These are phyloP conservation scores for Parasteatoda tepidariorum DNA, from an alignment of 1,140 invertebrate genomes.

Conservation along the genomic window DNA sequence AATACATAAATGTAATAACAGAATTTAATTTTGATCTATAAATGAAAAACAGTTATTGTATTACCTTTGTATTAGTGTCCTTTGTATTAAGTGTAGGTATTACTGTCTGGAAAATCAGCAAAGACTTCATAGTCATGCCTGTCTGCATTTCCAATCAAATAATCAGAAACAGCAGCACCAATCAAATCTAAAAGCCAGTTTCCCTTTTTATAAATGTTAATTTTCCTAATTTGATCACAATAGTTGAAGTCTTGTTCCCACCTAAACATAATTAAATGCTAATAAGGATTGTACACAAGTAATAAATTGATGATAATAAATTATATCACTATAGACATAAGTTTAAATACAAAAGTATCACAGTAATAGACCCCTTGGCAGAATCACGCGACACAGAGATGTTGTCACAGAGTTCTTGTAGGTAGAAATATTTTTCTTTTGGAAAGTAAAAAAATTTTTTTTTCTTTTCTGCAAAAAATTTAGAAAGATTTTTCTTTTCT, in stretches of 20 bases:
- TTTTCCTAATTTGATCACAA: slow-evolving; percentile 77
- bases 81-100: slow-evolving; percentile 89
- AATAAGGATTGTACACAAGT: background rate
- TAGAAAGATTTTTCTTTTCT: too few relatives aligned
- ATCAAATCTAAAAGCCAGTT: slow-evolving; percentile 84
- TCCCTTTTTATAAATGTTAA: slow-evolving; percentile 65
- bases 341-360: too few relatives aligned
- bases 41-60: slow-evolving; percentile 39
- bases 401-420: too few relatives aligned
- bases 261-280: slow-evolving; percentile 64
- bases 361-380: too few relatives aligned
- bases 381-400: too few relatives aligned
- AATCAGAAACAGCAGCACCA: slow-evolving; percentile 91
- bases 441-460: too few relatives aligned
- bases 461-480: too few relatives aligned
- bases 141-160: slow-evolving; percentile 94
- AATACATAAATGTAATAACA: background rate
- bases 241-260: slow-evolving; percentile 85
- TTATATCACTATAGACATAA: too few relatives aligned
- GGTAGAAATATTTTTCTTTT: too few relatives aligned
- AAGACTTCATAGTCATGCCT: slow-evolving; percentile 91
- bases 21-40: background rate
- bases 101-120: slow-evolving; percentile 73
- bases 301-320: too few relatives aligned
- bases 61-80: slow-evolving; percentile 75